Evolutionary conservation across 2,113 vertebrate species (phyloP).

Genomic region (Puffinus mauretanicus): DNA sequence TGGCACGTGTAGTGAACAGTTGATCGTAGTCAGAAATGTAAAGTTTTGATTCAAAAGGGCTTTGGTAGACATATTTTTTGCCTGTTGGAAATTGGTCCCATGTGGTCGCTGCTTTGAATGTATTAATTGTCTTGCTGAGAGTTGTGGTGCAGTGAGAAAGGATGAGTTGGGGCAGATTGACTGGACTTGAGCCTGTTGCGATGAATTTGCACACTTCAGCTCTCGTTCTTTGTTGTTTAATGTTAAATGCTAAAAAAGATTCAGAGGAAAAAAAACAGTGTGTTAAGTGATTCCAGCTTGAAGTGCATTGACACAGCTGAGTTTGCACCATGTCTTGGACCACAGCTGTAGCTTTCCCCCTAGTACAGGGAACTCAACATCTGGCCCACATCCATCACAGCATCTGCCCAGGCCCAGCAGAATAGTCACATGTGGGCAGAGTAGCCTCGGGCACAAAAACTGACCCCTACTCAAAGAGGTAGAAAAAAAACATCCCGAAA

Average conservation of each 20-base stretch:
- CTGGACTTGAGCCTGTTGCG: background rate
- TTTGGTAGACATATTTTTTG: background rate
- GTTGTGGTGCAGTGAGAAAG: background rate
- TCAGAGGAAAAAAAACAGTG: rapidly evolving
- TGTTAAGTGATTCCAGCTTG: slow-evolving; percentile 4
- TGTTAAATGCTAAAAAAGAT: background rate
- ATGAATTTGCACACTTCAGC: background rate
- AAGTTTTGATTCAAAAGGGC: background rate
- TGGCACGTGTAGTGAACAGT: rapidly evolving
- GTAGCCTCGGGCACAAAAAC: background rate
- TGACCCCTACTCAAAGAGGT: background rate
- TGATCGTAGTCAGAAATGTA: background rate
- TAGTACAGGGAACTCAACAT: background rate
- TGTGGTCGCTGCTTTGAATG: background rate
- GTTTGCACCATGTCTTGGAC: background rate
- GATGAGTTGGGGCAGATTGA: background rate
- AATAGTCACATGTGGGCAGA: background rate
- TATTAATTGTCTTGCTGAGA: background rate
- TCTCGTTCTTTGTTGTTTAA: background rate
- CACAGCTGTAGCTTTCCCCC: background rate
- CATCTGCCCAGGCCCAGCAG: background rate
- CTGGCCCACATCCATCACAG: background rate
- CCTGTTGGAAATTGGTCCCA: background rate
- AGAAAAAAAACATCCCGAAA: background rate
- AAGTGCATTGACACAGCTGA: background rate